Base-by-base conservation (phyloP, 2,797 vertebrate species). In the Nyctibius grandis region DNA sequence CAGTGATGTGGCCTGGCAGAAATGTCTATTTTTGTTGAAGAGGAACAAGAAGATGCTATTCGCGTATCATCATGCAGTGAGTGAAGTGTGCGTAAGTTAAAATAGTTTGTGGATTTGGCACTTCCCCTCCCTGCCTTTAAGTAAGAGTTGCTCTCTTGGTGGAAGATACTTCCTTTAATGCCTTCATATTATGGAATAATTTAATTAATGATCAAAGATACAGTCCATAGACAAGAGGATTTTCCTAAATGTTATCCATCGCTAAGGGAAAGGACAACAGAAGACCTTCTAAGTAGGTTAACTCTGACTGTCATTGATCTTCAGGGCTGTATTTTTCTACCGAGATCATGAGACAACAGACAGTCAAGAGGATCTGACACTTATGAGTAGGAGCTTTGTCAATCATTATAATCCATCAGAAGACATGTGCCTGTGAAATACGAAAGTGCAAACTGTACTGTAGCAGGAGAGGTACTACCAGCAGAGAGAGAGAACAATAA, bases 41-140 rank as follows among this genome's bases (percentile, higher is more conserved):
- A 68, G 15, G 38, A 82, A 22, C 5, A 56, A 47, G 25, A 42
- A 29, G 22, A 15, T 36, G 18, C 17, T 56, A 6, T 42, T 33
- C 26, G 31, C 16, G 14, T 29, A 33, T 28, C 31, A n/a, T 29
- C 34, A 29, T 1, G 10, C 28, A 72, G n/a, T 1, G 10, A 53
- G 7, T 36, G 26, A 47, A 60, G 50, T 0, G 1, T 4, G 4
- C 0, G 0, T 4, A 80, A 47, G 14, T 16, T 61, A 28, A 21
- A 16, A 67, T 3, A 50, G 25, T 34, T 34, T 29, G 26, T 19
- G 23, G 16, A 72, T 65, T 0, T 34, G 33, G 57, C 5, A 64
- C 16, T 40, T 50, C 8, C 6, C 7, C 26, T 17, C 25, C 22
- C 9, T 5, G 5, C 25, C 28, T 56, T n/a, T 19, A 51, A 51